A percentile compares a stretch with the other conserved stretches of the same genome.
phyloP scores from a whole-genome alignment of 2,888 invertebrate species.

The Altica lythri region DNA sequence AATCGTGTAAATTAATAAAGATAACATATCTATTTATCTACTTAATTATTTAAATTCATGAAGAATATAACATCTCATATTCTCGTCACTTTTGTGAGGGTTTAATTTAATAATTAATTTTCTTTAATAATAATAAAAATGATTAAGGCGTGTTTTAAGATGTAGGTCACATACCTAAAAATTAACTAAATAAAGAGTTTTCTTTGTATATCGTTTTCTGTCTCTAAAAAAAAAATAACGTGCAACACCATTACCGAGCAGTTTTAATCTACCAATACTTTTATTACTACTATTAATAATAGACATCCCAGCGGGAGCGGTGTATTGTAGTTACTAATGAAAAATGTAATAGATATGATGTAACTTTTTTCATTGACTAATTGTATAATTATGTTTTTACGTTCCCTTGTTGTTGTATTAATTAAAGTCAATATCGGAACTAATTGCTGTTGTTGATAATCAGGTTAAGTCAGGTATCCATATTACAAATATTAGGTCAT shows the following conservation, averaged over 20 bases:
- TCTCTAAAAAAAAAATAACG: neutral
- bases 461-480: too few relatives aligned
- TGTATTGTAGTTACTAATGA: slow-evolving; percentile 17
- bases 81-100: too few relatives aligned
- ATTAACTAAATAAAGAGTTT: neutral
- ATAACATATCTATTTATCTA: too few relatives aligned
- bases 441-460: slow-evolving; percentile 12
- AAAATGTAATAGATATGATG: slow-evolving; percentile 21
- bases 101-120: too few relatives aligned
- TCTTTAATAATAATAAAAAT: too few relatives aligned
- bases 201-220: slow-evolving; percentile 3
- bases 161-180: neutral
- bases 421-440: slow-evolving; percentile 6
- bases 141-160: too few relatives aligned
- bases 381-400: slow-evolving; percentile 11
- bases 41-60: too few relatives aligned
- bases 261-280: slow-evolving; percentile 7
- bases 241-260: slow-evolving; percentile 11
- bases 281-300: slow-evolving; percentile 14
- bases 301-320: slow-evolving; percentile 4
- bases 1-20: too few relatives aligned
- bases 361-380: slow-evolving; percentile 14
- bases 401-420: slow-evolving; percentile 26
- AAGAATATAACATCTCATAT: too few relatives aligned
- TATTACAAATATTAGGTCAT: too few relatives aligned